phyloP scores from a whole-genome alignment of 1,140 invertebrate genomes.

The Rhagoletis pomonella region DNA sequence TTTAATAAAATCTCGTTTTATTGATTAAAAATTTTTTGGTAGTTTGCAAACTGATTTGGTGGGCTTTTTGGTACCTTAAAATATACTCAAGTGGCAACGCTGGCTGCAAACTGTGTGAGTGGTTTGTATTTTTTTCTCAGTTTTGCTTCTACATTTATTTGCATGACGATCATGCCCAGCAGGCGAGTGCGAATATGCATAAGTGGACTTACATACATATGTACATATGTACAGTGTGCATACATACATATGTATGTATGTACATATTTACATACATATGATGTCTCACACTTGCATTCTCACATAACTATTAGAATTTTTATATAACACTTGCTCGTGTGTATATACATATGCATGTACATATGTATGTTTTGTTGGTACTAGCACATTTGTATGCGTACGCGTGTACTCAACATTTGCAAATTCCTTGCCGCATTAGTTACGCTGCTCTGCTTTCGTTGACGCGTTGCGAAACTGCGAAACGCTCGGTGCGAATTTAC shows the following conservation, averaged over 20 bases:
- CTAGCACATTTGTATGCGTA: neutral
- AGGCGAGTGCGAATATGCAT: neutral
- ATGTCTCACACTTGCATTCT: no score
- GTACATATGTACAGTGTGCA: no score
- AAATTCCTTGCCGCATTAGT: slow-evolving; percentile 28
- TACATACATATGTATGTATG: neutral
- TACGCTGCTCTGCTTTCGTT: slow-evolving; percentile 1
- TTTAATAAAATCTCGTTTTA: no score
- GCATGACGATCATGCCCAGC: slow-evolving; percentile 7
- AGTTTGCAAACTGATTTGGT: no score
- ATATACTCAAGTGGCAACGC: no score
- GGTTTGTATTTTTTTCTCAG: neutral
- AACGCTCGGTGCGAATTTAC: neutral
- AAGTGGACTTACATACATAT: neutral
- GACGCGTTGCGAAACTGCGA: neutral
- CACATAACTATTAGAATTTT: no score
- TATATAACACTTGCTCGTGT: no score
- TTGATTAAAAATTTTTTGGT: no score
- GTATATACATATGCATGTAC: no score
- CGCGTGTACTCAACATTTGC: slow-evolving; percentile 26
- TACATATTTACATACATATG: neutral
- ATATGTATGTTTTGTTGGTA: no score
- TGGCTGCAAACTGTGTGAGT: neutral
- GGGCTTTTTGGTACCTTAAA: no score
- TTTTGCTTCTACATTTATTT: neutral